phyloP scores from a whole-genome alignment of 2,888 invertebrate species.

The Stenodema calcarata region DNA sequence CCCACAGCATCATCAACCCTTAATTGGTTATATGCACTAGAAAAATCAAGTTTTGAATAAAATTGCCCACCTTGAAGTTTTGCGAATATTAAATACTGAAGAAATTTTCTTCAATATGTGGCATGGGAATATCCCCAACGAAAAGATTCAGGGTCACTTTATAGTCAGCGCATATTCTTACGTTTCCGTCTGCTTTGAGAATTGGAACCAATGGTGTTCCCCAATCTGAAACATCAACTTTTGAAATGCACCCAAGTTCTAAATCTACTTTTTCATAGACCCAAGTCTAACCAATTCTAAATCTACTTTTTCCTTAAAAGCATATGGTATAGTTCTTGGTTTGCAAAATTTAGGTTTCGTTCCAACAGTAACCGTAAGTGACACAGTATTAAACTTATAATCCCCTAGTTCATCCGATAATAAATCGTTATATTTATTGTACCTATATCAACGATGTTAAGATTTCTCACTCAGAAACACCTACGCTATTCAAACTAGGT shows the following conservation, averaged over 20 bases:
- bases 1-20: background rate
- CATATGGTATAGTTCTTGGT: background rate
- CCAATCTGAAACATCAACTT: constrained; percentile 50
- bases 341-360: background rate
- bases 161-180: constrained; percentile 55
- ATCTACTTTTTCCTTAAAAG: constrained; percentile 35
- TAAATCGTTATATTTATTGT: too few species aligned
- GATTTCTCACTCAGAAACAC: too few species aligned
- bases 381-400: too few species aligned
- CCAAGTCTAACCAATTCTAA: constrained; percentile 47
- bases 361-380: background rate
- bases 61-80: background rate
- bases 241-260: constrained; percentile 47
- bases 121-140: too few species aligned
- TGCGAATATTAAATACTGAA: background rate
- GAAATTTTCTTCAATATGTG: background rate
- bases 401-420: too few species aligned
- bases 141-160: constrained; percentile 56
- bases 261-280: too few species aligned
- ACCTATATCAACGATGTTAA: too few species aligned
- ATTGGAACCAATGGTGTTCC: constrained; percentile 8
- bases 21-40: background rate
- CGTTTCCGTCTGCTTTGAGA: background rate
- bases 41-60: background rate
- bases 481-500: too few species aligned